Percentiles rank a stretch among this genome's conserved stretches.
Evolutionary conservation across 2,113 vertebrate species (phyloP).

Genomic region (Romanogobio albipinnatus): DNA sequence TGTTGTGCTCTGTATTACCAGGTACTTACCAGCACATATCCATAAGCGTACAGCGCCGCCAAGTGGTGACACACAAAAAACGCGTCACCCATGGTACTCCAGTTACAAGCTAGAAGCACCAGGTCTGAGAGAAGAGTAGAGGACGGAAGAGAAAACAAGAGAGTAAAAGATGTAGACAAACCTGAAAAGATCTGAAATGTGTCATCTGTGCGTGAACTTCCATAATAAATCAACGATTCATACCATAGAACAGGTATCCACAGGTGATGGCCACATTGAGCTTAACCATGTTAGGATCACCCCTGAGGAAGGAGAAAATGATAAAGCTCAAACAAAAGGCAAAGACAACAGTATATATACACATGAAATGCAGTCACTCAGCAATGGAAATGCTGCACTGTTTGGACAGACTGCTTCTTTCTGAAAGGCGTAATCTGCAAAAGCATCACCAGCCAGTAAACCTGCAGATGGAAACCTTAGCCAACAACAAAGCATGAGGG

Average conservation of each 20-base stretch:
- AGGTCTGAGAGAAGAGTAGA: slow-evolving; percentile 69
- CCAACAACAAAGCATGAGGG: not conserved
- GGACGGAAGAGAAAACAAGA: slow-evolving; percentile 7
- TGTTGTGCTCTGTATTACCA: not conserved
- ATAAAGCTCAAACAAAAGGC: not conserved
- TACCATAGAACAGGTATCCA: slow-evolving; percentile 83
- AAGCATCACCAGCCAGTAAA: not conserved
- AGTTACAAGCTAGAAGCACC: slow-evolving; percentile 78
- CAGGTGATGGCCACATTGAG: slow-evolving; percentile 83
- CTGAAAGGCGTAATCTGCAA: not conserved
- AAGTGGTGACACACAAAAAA: slow-evolving; percentile 83
- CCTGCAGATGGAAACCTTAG: not conserved
- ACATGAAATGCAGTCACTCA: not conserved
- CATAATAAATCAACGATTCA: slow-evolving; percentile 30
- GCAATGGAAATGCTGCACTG: not conserved
- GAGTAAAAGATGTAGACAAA: not conserved
- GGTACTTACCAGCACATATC: slow-evolving; percentile 79
- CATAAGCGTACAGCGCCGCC: slow-evolving; percentile 83
- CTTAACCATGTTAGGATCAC: slow-evolving; percentile 82
- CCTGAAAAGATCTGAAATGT: not conserved
- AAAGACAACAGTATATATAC: not conserved
- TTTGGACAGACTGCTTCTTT: not conserved
- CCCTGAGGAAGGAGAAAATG: slow-evolving; percentile 68
- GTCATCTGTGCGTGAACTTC: not conserved
- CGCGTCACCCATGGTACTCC: slow-evolving; percentile 81